Evolutionary conservation across 2,113 vertebrate species (phyloP).

Genomic region (Callocephalon fimbriatum): DNA sequence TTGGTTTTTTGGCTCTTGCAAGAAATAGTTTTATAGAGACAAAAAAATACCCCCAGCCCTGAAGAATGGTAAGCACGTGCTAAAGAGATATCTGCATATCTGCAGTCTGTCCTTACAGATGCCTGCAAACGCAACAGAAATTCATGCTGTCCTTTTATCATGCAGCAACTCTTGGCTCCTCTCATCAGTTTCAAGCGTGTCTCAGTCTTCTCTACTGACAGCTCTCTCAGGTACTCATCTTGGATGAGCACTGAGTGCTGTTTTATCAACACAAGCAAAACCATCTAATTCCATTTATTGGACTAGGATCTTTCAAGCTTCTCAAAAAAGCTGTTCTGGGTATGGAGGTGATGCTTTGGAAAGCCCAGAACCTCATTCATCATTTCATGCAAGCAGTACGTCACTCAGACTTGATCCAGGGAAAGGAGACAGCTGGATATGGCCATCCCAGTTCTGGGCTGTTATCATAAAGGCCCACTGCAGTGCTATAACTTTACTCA

Average conservation of each 20-base stretch:
- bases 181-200: neutral
- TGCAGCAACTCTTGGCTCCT: neutral
- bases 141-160: neutral
- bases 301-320: neutral
- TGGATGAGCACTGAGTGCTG: neutral
- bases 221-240: neutral
- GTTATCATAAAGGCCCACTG: neutral
- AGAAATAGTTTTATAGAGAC: neutral
- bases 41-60: neutral
- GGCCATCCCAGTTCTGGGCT: neutral
- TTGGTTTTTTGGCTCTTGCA: constrained; percentile 10
- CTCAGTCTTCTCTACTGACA: neutral
- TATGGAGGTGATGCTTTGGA: accelerated
- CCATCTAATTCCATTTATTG: neutral
- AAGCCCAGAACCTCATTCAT: neutral
- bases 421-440: neutral
- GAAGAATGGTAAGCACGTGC: neutral
- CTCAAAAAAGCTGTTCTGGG: neutral
- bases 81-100: neutral
- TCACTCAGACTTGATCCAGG: accelerated
- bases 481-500: neutral
- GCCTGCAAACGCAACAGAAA: neutral
- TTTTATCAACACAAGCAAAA: constrained; percentile 6
- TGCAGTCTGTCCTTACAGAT: neutral
- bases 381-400: neutral